Evolutionary conservation across 2,113 vertebrate genomes (phyloP).

Genomic region (Fregata magnificens): DNA sequence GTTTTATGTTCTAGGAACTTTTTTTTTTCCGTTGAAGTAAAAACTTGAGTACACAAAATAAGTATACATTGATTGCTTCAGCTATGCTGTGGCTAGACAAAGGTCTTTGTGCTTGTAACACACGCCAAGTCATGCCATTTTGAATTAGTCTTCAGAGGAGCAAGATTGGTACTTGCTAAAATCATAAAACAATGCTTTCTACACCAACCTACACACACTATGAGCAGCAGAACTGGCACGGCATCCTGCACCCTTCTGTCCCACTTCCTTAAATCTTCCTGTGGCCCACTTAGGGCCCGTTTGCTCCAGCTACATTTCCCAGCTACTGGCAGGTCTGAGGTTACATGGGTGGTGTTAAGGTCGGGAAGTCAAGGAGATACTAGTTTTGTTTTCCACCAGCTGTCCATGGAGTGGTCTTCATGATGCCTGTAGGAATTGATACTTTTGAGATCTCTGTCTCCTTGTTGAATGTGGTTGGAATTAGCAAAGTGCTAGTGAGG

Average conservation of each 20-base stretch:
- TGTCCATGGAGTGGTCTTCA: not conserved
- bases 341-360: not conserved
- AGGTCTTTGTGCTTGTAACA: not conserved
- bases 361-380: not conserved
- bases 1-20: not conserved
- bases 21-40: not conserved
- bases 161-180: not conserved
- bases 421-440: not conserved
- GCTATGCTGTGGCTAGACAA: not conserved
- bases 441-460: not conserved
- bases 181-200: not conserved
- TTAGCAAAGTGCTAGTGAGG: not conserved
- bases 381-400: not conserved
- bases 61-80: not conserved
- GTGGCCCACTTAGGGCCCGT: not conserved
- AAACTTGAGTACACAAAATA: not conserved
- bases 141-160: not conserved
- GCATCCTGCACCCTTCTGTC: not conserved
- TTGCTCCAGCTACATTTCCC: not conserved
- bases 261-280: not conserved
- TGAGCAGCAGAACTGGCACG: not conserved
- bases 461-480: not conserved
- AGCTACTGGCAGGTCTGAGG: not conserved
- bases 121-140: not conserved
- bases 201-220: accelerated